Evolutionary conservation across 2,113 vertebrate genomes (phyloP), one percentile per base, ranked within the genome.

Genomic region (Ctenomys sociabilis): DNA sequence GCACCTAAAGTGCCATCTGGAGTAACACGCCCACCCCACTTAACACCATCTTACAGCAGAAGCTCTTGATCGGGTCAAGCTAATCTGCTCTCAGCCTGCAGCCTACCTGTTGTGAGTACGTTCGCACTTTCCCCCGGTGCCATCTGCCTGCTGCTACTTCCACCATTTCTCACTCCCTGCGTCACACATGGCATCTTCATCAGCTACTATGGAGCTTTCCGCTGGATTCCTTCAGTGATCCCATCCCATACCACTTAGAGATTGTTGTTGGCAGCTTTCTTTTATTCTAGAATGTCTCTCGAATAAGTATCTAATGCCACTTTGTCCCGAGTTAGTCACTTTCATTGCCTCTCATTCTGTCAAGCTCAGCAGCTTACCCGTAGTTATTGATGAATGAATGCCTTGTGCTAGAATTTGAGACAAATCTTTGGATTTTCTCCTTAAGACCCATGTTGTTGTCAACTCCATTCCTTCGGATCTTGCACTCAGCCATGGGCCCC

Each of bases 371-470:
- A 61, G 13, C 82, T 93, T 80, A 52, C 45, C 49, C 77, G 54
- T 3, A 52, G 21, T 77, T 52, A 75, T 35, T 49, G 43, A 57
- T 90, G 89, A 91, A 64, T 59, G n/a, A 90, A 64, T 75, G n/a
- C 8, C 37, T 85, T 61, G 72, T 81, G 43, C 52, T 92, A 86
- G 81, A 91, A 63, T 94, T 59, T 96, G 89, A 96, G 95, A 94
- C 45, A 10, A 61, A 85, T 57, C 57, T 82, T 86, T 93, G 32
- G 64, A 97, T 96, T 96, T 97, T 96, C 13, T 95, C 91, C 98
- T 98, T 82, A 97, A 99, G 99, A 98, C 98, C 0, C 98, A 99
- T 0, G 98, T 99, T 40, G 92, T 98, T 0, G 99, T 99, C 93
- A 99, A 99, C 97, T 98, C 98, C 0, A 30, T 99, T 26, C 91